Conservation (phyloP, 2,113 vertebrate species). For the Aptenodytes forsteri region DNA sequence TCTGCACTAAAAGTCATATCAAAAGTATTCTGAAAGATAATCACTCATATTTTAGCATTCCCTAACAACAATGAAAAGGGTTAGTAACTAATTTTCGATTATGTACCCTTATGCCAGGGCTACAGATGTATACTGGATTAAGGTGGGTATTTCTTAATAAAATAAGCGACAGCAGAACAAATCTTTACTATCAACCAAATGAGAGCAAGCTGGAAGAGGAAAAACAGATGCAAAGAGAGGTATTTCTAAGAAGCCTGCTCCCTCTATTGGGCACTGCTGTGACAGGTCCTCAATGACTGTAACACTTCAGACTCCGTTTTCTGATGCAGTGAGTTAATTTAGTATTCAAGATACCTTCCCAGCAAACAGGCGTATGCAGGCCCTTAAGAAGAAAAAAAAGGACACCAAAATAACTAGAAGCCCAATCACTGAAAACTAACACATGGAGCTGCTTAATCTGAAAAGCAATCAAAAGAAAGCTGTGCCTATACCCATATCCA, state of each 20-base stretch:
- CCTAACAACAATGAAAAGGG: not conserved
- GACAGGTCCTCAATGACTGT: not conserved
- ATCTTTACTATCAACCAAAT: not conserved
- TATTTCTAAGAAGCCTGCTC: conserved; percentile 11
- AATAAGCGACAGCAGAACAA: not conserved
- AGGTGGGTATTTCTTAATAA: not conserved
- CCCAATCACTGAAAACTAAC: not conserved
- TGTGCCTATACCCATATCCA: rapidly evolving
- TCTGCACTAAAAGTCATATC: not conserved
- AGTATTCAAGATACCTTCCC: not conserved
- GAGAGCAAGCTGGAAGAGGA: not conserved
- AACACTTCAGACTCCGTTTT: not conserved
- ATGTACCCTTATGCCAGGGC: too few species aligned
- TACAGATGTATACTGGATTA: not conserved
- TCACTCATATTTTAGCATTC: not conserved
- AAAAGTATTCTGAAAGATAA: not conserved
- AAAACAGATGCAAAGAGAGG: not conserved
- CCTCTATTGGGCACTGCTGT: conserved; percentile 1
- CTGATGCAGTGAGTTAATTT: not conserved
- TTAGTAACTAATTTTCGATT: not conserved
- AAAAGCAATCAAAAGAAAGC: not conserved
- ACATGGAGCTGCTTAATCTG: not conserved
- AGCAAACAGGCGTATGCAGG: not conserved
- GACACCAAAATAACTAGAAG: not conserved
- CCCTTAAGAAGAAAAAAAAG: not conserved